Base-by-base conservation (phyloP, 2,888 invertebrate genomes). In the Charanyca ferruginea region DNA sequence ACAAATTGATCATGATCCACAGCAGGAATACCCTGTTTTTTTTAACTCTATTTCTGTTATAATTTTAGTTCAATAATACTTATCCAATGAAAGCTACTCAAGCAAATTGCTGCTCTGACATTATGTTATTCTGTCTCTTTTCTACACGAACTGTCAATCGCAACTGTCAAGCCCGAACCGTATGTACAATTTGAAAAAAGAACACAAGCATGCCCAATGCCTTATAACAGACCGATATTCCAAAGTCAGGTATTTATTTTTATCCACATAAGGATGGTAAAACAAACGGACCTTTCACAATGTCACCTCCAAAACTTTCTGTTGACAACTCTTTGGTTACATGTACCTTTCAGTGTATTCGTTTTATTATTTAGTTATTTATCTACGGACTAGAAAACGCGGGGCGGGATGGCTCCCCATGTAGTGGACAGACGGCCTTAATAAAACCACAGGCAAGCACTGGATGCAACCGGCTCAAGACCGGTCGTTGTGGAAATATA, bases 131-230 rank as follows among this genome's bases (percentile, higher is more conserved):
- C 16, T 4, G 16, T 38, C 16, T 38, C 38, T 16, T 16, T 16
- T 38, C 38, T 9, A 25, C 2, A 51, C n/a, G 7, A 51, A 42
- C 47, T 52, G 32, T 54, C 64, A 66, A 73, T 67, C 68, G 64
- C 69, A 70, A 67, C 66, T 28, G 61, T 58, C 49, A 45, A 45
- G 28, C 44, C 55, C 38, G 38, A 58, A 49, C 59, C 59, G 42
- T 45, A 55, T 64, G 51, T 44, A 71, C 75, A 81, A 70, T 35
- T 70, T 55, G 49, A 78, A 80, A 62, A 73, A 77, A 81, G n/a
- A 79, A 85, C 73, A 77, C 73, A 81, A 53, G 63, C 86, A 87
- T 87, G 88, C 88, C 80, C 81, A 85, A 85, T 85, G 85, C 87
- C 72, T 66, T 75, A 85, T 73, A 68, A 79, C 77, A 82, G 77